phyloP scores from a whole-genome alignment of 2,888 invertebrate genomes.

The Platerodrilus igneus region DNA sequence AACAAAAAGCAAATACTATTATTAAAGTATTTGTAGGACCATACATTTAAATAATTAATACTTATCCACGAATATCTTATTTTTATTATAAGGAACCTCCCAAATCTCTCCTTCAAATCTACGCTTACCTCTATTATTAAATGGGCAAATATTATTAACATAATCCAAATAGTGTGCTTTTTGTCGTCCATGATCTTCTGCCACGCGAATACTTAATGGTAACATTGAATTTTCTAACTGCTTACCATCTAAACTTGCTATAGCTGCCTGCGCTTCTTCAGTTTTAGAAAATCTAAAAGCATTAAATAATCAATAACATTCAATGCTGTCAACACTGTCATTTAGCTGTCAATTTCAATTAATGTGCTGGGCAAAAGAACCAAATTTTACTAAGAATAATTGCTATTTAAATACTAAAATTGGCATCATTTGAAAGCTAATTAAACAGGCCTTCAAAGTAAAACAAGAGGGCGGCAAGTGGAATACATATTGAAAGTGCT shows the following conservation, averaged over 20 bases:
- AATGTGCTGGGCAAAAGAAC: background rate
- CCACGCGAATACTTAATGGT: conserved; percentile 71
- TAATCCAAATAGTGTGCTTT: conserved; percentile 58
- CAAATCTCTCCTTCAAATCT: conserved; percentile 12
- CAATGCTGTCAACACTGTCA: background rate
- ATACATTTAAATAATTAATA: conserved; percentile 9
- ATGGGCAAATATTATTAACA: conserved; percentile 37
- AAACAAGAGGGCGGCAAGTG: too few relatives aligned
- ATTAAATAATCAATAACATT: background rate
- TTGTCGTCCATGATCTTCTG: conserved; percentile 81
- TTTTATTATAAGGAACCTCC: conserved; percentile 9
- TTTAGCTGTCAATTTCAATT: background rate
- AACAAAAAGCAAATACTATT: too few relatives aligned
- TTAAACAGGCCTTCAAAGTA: too few relatives aligned
- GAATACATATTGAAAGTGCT: too few relatives aligned
- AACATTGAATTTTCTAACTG: conserved; percentile 80
- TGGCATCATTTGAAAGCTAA: too few relatives aligned
- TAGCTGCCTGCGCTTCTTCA: conserved; percentile 87
- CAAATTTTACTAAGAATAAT: too few relatives aligned
- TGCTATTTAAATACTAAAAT: too few relatives aligned
- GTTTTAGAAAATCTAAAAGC: conserved; percentile 73
- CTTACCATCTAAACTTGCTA: conserved; percentile 77
- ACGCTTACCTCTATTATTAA: conserved; percentile 38
- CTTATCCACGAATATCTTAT: conserved; percentile 14
- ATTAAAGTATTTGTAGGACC: too few relatives aligned